Percentiles rank a stretch among this genome's conserved stretches.
These are phyloP conservation scores for Rachycentron canadum DNA, from an alignment of 2,797 vertebrate genomes.

Conservation along the genomic window DNA sequence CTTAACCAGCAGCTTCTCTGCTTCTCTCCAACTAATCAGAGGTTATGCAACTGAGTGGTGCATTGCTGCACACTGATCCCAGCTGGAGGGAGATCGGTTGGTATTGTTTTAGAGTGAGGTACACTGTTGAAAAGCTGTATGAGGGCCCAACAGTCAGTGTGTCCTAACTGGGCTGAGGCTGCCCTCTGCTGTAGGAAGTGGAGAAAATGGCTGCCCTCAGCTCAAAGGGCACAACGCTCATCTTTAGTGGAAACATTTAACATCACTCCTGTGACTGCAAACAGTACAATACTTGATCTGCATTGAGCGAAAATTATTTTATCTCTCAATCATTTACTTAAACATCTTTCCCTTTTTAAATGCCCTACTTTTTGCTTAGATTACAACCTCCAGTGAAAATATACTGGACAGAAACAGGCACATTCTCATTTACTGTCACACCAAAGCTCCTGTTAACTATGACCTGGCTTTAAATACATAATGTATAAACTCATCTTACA, in stretches of 20 bases:
- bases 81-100: background rate
- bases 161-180: conserved; percentile 12
- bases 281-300: background rate
- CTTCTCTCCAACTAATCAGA: background rate
- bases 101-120: background rate
- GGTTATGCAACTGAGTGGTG: conserved; percentile 6
- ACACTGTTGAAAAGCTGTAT: background rate
- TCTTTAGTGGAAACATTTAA: background rate
- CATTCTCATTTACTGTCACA: background rate
- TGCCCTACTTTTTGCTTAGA: background rate
- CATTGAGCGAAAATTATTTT: background rate
- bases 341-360: background rate
- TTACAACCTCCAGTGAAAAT: background rate
- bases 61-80: conserved; percentile 19
- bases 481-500: background rate
- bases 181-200: conserved; percentile 60
- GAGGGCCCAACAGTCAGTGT: background rate
- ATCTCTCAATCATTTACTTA: background rate
- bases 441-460: background rate
- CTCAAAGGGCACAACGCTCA: background rate
- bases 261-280: background rate
- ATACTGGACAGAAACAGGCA: no score
- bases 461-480: background rate
- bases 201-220: background rate
- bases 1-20: background rate